Evolutionary conservation across 2,888 invertebrate species (phyloP), one percentile per base, ranked within the genome.

Genomic region (Eremobia ochroleuca): DNA sequence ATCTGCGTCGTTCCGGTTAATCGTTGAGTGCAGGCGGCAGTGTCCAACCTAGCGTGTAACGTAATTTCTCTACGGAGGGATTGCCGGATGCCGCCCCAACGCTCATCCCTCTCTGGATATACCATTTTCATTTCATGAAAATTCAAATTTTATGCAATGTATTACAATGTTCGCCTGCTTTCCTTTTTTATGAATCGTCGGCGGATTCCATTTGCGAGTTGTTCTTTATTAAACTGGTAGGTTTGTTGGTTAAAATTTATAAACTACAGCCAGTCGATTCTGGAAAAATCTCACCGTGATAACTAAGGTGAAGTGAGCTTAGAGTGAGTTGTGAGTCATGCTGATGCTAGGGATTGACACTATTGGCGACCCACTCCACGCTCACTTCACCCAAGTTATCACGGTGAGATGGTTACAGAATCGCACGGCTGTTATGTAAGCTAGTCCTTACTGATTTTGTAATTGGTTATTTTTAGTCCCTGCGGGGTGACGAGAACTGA

Each of bases 31-130:
- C 82, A 82, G 81, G 80, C 87, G 61, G 75, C 80, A 74, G 79
- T 85, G 87, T 84, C 83, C 87, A 84, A 74, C 73, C 69, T 81
- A 79, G 76, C 88, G 87, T 85, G 78, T 83, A 90, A 90, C 84
- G 78, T 85, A 84, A 87, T 90, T 87, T 87, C 83, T 79, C 78
- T 79, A 78, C 64, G 77, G 69, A 76, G 79, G 84, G 84, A 84
- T 82, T 77, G 82, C 75, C 61, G 75, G 65, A 79, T 46, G 59
- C 79, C 82, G 76, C 75, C 70, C 74, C 49, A 46, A 58, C 65
- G 72, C 75, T 70, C 65, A 81, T 69, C 68, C 67, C 79, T 73
- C 70, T 64, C 64, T 34, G 40, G 31, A 52, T 61, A 61, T 64
- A 58, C n/a, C 49, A 59, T 77, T 82, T 74, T 61, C 67, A 85